Percentiles rank a stretch among this genome's conserved stretches.
These are phyloP conservation scores for Nansenia antarctica DNA, from an alignment of 2,113 vertebrate genomes.

Conservation along the genomic window DNA sequence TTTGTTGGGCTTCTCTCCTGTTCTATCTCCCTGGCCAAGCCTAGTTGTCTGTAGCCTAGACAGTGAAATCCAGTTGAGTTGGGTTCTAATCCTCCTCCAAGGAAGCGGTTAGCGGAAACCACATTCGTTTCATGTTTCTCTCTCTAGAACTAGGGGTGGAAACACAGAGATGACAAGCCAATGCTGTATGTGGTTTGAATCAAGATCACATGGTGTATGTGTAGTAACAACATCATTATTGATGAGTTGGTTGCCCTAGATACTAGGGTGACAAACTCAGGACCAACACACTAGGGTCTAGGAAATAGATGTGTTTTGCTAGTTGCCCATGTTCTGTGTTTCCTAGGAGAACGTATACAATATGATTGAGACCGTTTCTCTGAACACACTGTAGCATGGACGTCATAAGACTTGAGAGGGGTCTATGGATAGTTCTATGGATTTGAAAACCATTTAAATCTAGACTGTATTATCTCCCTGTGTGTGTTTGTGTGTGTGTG, in stretches of 20 bases:
- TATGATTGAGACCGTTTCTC: background rate
- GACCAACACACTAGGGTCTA: too few relatives aligned
- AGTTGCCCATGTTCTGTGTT: background rate
- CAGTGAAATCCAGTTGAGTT: conserved; percentile 1
- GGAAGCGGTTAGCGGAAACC: conserved; percentile 34
- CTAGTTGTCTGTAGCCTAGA: background rate
- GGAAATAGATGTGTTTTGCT: too few relatives aligned
- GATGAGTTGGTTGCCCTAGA: conserved; percentile 23
- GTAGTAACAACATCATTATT: conserved; percentile 8
- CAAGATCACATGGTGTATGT: conserved; percentile 16
- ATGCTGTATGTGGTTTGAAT: background rate
- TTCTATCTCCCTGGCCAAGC: background rate
- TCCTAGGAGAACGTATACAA: too few relatives aligned
- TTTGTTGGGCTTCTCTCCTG: background rate
- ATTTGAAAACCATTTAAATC: conserved; percentile 5
- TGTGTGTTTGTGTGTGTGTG: conserved; percentile 14
- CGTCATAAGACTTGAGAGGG: conserved; percentile 25
- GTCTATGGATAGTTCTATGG: background rate
- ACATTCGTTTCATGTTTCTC: background rate
- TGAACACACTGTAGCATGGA: background rate
- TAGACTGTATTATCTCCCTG: too few relatives aligned
- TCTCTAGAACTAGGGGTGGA: background rate
- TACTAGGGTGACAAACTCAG: background rate
- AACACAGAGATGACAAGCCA: background rate
- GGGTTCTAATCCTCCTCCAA: conserved; percentile 37